Evolutionary conservation across 2,113 vertebrate species (phyloP).

Genomic region (Epinephelus lanceolatus): DNA sequence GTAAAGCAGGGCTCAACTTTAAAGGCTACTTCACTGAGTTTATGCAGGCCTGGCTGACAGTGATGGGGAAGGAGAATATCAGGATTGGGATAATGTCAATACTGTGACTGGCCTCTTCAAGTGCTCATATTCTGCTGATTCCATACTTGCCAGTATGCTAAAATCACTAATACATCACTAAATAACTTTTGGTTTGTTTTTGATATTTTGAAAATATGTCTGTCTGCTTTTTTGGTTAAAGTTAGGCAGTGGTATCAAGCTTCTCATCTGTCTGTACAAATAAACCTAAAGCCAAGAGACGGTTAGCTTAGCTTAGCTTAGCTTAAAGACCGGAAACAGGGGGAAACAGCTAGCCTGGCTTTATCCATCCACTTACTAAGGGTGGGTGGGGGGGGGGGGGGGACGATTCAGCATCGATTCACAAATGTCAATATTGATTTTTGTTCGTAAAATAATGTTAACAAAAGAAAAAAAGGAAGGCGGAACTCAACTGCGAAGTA

Average conservation of each 20-base stretch:
- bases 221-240: neutral
- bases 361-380: too few species aligned
- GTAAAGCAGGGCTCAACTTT: conserved; percentile 6
- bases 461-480: too few species aligned
- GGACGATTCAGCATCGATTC: too few species aligned
- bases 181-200: too few species aligned
- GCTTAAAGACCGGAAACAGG: neutral
- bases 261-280: neutral
- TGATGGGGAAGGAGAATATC: neutral
- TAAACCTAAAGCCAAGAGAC: neutral
- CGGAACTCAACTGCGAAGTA: too few species aligned
- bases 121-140: neutral
- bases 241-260: too few species aligned
- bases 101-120: neutral
- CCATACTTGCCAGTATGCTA: neutral
- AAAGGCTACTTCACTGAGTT: neutral
- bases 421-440: too few species aligned
- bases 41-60: neutral
- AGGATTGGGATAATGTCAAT: too few species aligned
- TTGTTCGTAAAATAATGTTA: too few species aligned
- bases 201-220: neutral
- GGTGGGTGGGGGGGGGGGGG: too few species aligned
- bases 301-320: neutral
- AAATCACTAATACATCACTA: neutral
- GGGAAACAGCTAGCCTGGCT: too few species aligned